Base-by-base conservation (phyloP, 1,140 invertebrate species). In the Danaus plexippus region DNA sequence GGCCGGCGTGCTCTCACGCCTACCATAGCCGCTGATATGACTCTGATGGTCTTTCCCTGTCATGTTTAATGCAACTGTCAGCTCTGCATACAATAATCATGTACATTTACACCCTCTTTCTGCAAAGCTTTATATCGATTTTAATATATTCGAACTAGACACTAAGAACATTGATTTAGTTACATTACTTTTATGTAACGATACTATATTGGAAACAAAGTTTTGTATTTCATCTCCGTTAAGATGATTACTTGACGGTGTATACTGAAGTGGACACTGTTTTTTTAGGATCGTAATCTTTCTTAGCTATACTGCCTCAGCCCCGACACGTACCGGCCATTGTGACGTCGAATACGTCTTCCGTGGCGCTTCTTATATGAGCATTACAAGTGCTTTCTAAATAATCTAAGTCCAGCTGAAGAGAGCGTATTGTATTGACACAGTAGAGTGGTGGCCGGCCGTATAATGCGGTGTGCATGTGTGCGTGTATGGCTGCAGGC, bases 321-420 rank as follows among this genome's bases (percentile, higher is more conserved):
- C 64, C 66, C 66, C 70, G 77, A 85, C 84, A 87, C 82, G 84
- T 87, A 81, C 75, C 66, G 73, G 70, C 82, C 80, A 87, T 87
- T 87, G 84, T 87, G 84, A 86, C 80, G 80, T 75, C 60, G 77
- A 80, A 86, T 79, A 78, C 82, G 78, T 80, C 81, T 85, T 84
- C 76, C 81, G 73, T 75, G 77, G 73, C 79, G 80, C 81, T 85
- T 88, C 85, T 88, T 88, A 88, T 88, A 88, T 88, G 87, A 88
- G 80, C 85, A 80, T 87, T 87, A 88, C 85, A 85, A 88, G 87
- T 87, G 87, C 87, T 88, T 88, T 88, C 87, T 88, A 88, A 88
- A 88, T 88, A 88, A 88, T 88, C 87, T 86, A 87, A 88, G 87
- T 87, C 87, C 84, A 82, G 82, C 72, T 84, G 84, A 86, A 85